A percentile compares a stretch with the other conserved stretches of the same genome.
These are phyloP conservation scores for Chiloscyllium punctatum DNA, from an alignment of 2,797 vertebrate species.

Conservation along the genomic window DNA sequence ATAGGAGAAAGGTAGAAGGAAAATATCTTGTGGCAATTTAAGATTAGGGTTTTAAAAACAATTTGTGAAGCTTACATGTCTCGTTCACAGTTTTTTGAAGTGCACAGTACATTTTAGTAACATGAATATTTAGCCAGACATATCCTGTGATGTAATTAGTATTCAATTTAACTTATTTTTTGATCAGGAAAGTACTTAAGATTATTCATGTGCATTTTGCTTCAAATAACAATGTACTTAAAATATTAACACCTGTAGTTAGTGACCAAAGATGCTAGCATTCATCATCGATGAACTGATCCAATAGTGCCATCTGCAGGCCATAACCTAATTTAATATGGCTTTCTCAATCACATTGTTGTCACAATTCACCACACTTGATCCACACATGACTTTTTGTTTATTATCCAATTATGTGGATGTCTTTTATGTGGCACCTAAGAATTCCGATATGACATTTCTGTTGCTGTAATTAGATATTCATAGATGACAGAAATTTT, in stretches of 20 bases:
- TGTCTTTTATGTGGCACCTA: not conserved
- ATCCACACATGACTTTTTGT: not conserved
- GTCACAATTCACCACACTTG: not conserved
- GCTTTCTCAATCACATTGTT: not conserved
- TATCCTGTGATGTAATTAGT: not conserved
- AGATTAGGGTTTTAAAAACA: not conserved
- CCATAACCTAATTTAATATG: not conserved
- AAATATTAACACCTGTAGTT: not conserved
- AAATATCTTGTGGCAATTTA: not conserved
- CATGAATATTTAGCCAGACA: not conserved
- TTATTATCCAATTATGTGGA: not conserved
- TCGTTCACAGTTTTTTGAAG: not conserved
- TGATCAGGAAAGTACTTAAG: not conserved
- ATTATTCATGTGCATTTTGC: not conserved
- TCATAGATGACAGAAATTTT: too few species aligned
- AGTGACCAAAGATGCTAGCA: not conserved
- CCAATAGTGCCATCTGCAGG: constrained; percentile 29
- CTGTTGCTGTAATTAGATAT: not conserved
- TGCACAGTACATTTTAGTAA: not conserved
- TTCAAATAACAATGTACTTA: not conserved
- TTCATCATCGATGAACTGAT: not conserved
- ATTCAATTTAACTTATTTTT: not conserved
- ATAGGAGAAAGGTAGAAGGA: not conserved
- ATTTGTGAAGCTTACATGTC: not conserved
- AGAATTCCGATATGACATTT: not conserved